Conservation (phyloP, 2,888 invertebrate genomes). For the Meliscaeva auricollis region DNA sequence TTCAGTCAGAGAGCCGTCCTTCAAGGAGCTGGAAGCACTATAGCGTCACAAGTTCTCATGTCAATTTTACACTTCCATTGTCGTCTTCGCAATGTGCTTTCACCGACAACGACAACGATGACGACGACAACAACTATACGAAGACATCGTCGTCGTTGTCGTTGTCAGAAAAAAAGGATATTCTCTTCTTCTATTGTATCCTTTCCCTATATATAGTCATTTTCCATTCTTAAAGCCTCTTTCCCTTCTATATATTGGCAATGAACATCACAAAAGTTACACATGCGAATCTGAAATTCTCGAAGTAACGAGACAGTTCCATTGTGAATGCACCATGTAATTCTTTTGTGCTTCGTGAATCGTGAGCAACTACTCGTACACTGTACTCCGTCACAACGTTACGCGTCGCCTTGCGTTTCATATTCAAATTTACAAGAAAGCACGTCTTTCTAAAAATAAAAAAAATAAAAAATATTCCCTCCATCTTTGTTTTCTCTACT, state of each 20-base stretch:
- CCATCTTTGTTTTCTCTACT: not conserved
- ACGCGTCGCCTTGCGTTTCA: slow-evolving; percentile 26
- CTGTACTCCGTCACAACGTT: slow-evolving; percentile 13
- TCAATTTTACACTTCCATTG: slow-evolving; percentile 72
- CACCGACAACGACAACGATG: not conserved
- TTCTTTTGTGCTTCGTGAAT: slow-evolving; percentile 59
- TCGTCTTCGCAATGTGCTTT: slow-evolving; percentile 34
- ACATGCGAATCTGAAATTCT: slow-evolving; percentile 39
- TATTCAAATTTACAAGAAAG: slow-evolving; percentile 31
- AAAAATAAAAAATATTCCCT: not conserved
- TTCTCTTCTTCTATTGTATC: slow-evolving; percentile 20
- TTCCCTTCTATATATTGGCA: slow-evolving; percentile 16
- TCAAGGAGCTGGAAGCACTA: slow-evolving; percentile 23
- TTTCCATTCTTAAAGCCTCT: not conserved
- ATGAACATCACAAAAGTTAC: slow-evolving; percentile 52
- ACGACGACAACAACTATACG: not conserved
- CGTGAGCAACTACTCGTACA: slow-evolving; percentile 38
- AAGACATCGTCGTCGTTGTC: not conserved
- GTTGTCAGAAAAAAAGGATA: not conserved
- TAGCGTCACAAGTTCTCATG: slow-evolving; percentile 46
- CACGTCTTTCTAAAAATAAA: slow-evolving; percentile 16
- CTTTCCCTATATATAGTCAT: not conserved
- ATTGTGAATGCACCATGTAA: slow-evolving; percentile 72
- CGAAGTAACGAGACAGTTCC: slow-evolving; percentile 64
- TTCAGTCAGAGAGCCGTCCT: slow-evolving; percentile 33